Percentiles rank a stretch among this genome's conserved stretches.
phyloP scores from a whole-genome alignment of 2,113 vertebrate species.

The Opisthocomus hoazin region DNA sequence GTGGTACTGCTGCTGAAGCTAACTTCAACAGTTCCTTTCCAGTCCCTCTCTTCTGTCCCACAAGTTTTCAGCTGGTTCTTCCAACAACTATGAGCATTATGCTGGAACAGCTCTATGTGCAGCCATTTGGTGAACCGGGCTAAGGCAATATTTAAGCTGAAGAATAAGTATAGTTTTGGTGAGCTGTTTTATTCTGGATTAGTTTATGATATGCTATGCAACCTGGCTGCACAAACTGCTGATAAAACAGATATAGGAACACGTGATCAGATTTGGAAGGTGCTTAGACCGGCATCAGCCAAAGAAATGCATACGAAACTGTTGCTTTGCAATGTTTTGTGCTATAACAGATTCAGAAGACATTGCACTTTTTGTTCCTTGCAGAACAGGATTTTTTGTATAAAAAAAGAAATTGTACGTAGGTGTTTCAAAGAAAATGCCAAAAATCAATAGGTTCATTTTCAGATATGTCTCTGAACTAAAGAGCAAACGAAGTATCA shows the following conservation, averaged over 20 bases:
- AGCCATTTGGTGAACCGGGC: background rate
- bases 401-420: background rate
- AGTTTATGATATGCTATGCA: fast-evolving
- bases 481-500: background rate
- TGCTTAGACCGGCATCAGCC: background rate
- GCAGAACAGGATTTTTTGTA: background rate
- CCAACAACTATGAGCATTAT: background rate
- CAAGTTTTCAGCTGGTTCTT: background rate
- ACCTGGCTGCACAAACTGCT: background rate
- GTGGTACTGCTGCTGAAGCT: background rate
- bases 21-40: background rate
- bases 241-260: background rate
- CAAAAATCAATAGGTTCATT: background rate
- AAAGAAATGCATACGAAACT: background rate
- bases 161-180: background rate
- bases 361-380: background rate
- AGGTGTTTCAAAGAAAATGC: background rate
- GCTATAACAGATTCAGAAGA: background rate
- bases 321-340: background rate
- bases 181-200: background rate
- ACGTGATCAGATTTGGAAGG: background rate
- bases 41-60: background rate
- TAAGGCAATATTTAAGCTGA: background rate
- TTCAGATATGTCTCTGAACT: background rate
- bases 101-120: background rate